A percentile compares a stretch with the other conserved stretches of the same genome.
Evolutionary conservation across 2,113 vertebrate genomes (phyloP).

Genomic region (Shinisaurus crocodilurus): DNA sequence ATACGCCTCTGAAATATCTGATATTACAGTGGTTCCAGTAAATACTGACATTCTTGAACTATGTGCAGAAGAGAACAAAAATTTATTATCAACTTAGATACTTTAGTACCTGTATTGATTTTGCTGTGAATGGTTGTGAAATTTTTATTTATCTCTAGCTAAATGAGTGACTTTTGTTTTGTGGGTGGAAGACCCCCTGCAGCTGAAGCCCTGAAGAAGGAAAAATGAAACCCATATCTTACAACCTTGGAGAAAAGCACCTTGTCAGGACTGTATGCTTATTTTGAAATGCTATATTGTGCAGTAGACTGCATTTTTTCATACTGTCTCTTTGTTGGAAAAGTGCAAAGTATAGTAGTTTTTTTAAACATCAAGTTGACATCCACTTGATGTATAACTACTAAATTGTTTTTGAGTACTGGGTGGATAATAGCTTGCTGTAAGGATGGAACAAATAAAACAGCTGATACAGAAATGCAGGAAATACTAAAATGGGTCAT

Average conservation of each 20-base stretch:
- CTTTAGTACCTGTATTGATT: constrained; percentile 84
- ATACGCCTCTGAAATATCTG: constrained; percentile 84
- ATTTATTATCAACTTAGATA: constrained; percentile 85
- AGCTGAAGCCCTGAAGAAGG: constrained; percentile 51
- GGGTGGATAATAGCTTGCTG: constrained; percentile 36
- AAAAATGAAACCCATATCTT: constrained; percentile 47
- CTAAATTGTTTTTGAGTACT: constrained; percentile 44
- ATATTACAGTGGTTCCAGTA: constrained; percentile 81
- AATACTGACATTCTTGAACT: constrained; percentile 83
- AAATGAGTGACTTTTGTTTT: constrained; percentile 79
- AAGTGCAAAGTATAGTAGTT: constrained; percentile 12
- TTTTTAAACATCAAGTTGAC: constrained; percentile 44
- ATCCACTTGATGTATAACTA: constrained; percentile 30
- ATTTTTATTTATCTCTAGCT: constrained; percentile 84
- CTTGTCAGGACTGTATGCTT: constrained; percentile 32
- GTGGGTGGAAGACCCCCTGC: constrained; percentile 39
- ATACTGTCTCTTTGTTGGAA: constrained; percentile 41
- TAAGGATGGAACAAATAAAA: constrained; percentile 30
- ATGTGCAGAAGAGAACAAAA: constrained; percentile 78
- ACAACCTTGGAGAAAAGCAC: constrained; percentile 34
- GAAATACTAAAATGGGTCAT: constrained; percentile 19
- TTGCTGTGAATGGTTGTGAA: constrained; percentile 76
- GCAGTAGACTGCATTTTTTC: constrained; percentile 35
- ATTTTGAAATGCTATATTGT: constrained; percentile 51
- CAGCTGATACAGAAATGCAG: constrained; percentile 42